These are phyloP conservation scores for Rachycentron canadum DNA, from an alignment of 2,797 vertebrate species.

Conservation along the genomic window DNA sequence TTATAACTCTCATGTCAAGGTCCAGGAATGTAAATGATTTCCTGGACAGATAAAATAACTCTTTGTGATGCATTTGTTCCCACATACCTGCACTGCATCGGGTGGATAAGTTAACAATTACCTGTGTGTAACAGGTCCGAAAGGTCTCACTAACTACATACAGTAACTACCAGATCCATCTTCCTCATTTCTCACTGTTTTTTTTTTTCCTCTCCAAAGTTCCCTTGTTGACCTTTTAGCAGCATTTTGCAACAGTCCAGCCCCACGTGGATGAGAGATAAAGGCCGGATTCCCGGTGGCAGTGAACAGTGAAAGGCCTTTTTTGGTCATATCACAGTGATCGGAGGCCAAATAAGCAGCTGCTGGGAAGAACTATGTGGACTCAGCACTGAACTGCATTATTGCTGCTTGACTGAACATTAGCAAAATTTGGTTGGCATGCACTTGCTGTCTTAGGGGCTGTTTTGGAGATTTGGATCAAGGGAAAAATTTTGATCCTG, in stretches of 20 bases:
- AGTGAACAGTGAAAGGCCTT: constrained; percentile 73
- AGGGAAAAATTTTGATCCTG: constrained; percentile 50
- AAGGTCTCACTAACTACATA: constrained; percentile 1
- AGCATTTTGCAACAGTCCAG: constrained; percentile 71
- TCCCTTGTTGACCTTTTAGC: constrained; percentile 55
- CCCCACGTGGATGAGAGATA: constrained; percentile 65
- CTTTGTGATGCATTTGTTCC: constrained; percentile 8
- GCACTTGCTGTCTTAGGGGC: constrained; percentile 34
- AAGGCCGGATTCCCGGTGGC: constrained; percentile 71
- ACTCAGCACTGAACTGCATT: constrained; percentile 65
- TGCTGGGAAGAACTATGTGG: constrained; percentile 65
- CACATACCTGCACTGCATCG: constrained; percentile 14
- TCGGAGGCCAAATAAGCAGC: constrained; percentile 69
- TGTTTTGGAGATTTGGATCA: constrained; percentile 49
- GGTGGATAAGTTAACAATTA: constrained; percentile 60
- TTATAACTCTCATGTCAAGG: constrained; percentile 9
- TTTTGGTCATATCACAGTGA: constrained; percentile 84
- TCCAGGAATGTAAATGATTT: constrained; percentile 56
- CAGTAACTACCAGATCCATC: neutral
- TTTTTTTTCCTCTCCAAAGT: constrained; percentile 21
- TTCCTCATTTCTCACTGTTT: constrained; percentile 15
- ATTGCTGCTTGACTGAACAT: constrained; percentile 65
- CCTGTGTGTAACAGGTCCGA: neutral
- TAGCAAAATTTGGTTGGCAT: constrained; percentile 46
- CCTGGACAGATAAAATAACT: constrained; percentile 32